A percentile compares a stretch with the other conserved stretches of the same genome.
phyloP scores from a whole-genome alignment of 2,797 vertebrate genomes.

The Leuciscus waleckii region DNA sequence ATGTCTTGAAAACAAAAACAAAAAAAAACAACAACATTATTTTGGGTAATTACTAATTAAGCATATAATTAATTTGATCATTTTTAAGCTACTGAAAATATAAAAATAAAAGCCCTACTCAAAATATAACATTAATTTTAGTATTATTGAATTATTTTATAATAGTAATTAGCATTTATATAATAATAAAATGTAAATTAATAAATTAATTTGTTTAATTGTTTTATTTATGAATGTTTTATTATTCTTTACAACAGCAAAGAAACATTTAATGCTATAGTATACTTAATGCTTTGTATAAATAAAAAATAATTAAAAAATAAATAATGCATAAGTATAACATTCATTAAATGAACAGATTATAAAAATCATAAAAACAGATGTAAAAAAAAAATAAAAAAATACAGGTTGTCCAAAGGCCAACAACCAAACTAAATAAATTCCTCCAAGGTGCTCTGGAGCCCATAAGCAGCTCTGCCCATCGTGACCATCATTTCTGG shows the following conservation, averaged over 20 bases:
- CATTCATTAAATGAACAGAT: neutral
- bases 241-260: neutral
- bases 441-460: neutral
- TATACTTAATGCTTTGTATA: neutral
- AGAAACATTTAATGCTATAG: neutral
- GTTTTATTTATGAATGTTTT: neutral
- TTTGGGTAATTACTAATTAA: neutral
- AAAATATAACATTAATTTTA: neutral
- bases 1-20: neutral
- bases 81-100: neutral
- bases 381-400: neutral
- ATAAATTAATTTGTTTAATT: neutral
- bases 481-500: slow-evolving; percentile 18
- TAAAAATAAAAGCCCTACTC: neutral
- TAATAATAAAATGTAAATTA: too few relatives aligned
- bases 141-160: neutral
- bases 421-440: slow-evolving; percentile 7
- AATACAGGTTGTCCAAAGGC: neutral
- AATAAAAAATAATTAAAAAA: neutral
- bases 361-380: neutral
- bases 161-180: neutral
- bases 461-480: slow-evolving; percentile 3
- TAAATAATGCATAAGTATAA: neutral
- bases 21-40: neutral
- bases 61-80: neutral